These are phyloP conservation scores for Apostichopus leukothele DNA, from an alignment of 53 echinoderm and acorn worm species.

Conservation along the genomic window DNA sequence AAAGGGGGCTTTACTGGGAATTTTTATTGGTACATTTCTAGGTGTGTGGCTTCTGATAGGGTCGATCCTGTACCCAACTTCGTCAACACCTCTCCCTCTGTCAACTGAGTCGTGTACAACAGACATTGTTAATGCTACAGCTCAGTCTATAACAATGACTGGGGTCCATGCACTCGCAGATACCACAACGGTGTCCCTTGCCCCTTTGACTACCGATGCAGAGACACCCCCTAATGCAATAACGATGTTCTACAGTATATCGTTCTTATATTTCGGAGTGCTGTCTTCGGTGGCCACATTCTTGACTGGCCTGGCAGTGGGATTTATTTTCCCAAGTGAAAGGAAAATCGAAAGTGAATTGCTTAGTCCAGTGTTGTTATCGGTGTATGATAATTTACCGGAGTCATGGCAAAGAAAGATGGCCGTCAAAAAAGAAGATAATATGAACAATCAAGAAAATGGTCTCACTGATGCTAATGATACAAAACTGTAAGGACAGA, in stretches of 20 bases:
- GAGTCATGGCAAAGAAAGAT: no score
- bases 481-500: no score
- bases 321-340: neutral
- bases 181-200: no score
- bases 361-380: slow-evolving; percentile 5
- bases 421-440: no score
- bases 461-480: no score
- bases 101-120: neutral
- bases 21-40: neutral
- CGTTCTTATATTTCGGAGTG: neutral
- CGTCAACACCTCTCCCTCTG: neutral
- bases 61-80: neutral
- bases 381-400: no score
- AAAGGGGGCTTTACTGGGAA: neutral
- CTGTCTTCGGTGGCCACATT: slow-evolving; percentile 11
- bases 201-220: neutral
- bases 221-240: neutral
- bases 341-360: neutral
- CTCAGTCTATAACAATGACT: no score
- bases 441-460: no score
- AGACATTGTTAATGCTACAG: no score
- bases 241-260: neutral
- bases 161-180: no score
- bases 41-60: slow-evolving; percentile 23
- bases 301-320: neutral